Base-by-base conservation (phyloP, 1,140 invertebrate species). In the Anthonomus grandis region DNA sequence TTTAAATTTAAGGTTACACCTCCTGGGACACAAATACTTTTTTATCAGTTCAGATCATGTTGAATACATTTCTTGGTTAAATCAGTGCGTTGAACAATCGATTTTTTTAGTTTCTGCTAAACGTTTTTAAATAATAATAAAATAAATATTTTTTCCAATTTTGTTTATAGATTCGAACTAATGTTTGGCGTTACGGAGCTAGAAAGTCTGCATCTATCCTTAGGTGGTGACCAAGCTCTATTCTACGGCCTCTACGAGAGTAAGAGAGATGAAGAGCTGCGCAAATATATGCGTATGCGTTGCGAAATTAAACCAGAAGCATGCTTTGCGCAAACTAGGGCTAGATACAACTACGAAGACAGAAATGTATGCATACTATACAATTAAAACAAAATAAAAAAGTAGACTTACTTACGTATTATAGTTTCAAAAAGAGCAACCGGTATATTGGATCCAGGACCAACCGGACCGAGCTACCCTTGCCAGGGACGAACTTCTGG, bases 111-210 rank as follows among this genome's bases (percentile, higher is more conserved):
- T 31, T 31, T 8, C 8, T n/a, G 27, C 8, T 31, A 9, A 9
- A 9, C n/a, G 27, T 31, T 31, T 31, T n/a, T n/a, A 8, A 8
- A 31, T 31, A 31, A 31, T 31, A 31, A n/a, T n/a, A n/a, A n/a
- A n/a, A n/a, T n/a, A n/a, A n/a, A n/a, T n/a, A n/a, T n/a, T n/a
- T n/a, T n/a, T 34, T 1, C 31, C 15, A 34, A 34, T 34, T 1
- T 34, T 12, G 10, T 10, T 37, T 51, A 13, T 71, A 90, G 88
- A 62, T 93, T 90, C 67, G 91, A 94, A 68, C 75, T 97, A 39
- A 78, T 97, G 76, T 88, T 91, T 63, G 95, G 95, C 19, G 84
- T 94, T 10, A 93, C 90, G 3, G 86, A 92, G 72, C 78, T 87
- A 59, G 94, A 97, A 72, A 91, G 90, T 55, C 90, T 91, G 68